Evolutionary conservation across 92 coral and sea anemone species (phyloP), one percentile per base, ranked within the genome.

Genomic region (Heteractis magnifica): DNA sequence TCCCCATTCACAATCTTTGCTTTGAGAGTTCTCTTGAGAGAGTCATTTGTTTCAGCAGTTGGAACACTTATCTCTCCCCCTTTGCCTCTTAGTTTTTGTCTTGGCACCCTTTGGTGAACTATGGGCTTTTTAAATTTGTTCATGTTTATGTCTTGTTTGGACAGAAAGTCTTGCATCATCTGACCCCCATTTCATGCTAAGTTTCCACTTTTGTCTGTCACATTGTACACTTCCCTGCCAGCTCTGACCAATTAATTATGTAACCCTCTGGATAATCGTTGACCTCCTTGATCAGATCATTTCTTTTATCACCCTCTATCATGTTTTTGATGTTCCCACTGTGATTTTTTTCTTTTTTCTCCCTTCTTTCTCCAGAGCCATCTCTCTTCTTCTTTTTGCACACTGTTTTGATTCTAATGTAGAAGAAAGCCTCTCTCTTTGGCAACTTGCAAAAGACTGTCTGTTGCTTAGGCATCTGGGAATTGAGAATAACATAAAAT

Each of bases 151-250:
- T 52, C 75, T 9, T 56, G 83, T 4, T n/a, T 79, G 9, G 20
- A 6, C 51, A 79, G 75, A 4, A 59, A 13, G 13, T 79, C 83
- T 26, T 79, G 72, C 4, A 79, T 58, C 10, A 79, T 56, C 52
- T 79, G 83, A 13, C 83, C 83, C 4, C 83, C 83, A 79, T 79
- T 79, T 15, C 59, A 58, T 56, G 83, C 83, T 5, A 15, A 52
- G n/a, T 2, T 65, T 12, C 83, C 83, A 5, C 15, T 59, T 58
- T 56, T 79, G 52, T 79, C 21, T 4, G 18, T 21, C 41, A 79
- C 83, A 59, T 79, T 59, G 50, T 56, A 26, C 52, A 26, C 52
- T 58, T 79, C 55, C 75, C 20, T 10, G 83, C 83, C 75, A 79
- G 12, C 8, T 59, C 52, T 21, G 73, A 56, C 83, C 83, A 79